Evolutionary conservation across 2,888 invertebrate species (phyloP).

Genomic region (Chaetogeoica ovagalla): DNA sequence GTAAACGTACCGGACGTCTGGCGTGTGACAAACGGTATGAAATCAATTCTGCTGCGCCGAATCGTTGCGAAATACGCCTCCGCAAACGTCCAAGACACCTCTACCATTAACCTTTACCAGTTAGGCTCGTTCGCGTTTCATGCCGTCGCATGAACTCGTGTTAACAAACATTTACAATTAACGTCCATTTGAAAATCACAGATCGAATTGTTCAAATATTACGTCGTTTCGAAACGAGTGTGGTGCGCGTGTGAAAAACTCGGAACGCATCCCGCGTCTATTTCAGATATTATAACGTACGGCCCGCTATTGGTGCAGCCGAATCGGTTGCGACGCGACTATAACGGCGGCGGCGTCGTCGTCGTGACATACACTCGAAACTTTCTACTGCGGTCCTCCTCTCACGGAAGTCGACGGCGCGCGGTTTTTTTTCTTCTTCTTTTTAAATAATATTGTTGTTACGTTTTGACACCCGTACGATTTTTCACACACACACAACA

Average conservation of each 20-base stretch:
- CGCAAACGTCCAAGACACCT: no score
- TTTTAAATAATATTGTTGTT: constrained; percentile 41
- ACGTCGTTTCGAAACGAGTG: constrained; percentile 13
- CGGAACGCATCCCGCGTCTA: background rate
- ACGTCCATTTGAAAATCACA: background rate
- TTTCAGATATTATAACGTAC: background rate
- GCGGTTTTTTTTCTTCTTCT: background rate
- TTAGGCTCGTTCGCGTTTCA: no score
- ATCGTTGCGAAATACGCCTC: no score
- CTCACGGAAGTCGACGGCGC: constrained; percentile 44
- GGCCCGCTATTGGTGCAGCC: background rate
- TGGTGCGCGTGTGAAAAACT: constrained; percentile 17
- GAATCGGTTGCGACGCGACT: constrained; percentile 39
- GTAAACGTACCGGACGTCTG: no score
- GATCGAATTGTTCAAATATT: background rate
- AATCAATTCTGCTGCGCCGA: no score
- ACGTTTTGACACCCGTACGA: constrained; percentile 38
- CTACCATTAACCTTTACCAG: no score
- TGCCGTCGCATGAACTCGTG: no score
- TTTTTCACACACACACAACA: constrained; percentile 50
- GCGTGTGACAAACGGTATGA: no score
- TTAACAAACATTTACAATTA: background rate
- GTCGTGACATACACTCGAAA: constrained; percentile 20
- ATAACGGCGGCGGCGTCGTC: constrained; percentile 1
- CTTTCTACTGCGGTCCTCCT: constrained; percentile 47